Evolutionary conservation across 2,888 invertebrate species (phyloP), one percentile per base, ranked within the genome.

Genomic region (Thecocarcelia acutangulata): DNA sequence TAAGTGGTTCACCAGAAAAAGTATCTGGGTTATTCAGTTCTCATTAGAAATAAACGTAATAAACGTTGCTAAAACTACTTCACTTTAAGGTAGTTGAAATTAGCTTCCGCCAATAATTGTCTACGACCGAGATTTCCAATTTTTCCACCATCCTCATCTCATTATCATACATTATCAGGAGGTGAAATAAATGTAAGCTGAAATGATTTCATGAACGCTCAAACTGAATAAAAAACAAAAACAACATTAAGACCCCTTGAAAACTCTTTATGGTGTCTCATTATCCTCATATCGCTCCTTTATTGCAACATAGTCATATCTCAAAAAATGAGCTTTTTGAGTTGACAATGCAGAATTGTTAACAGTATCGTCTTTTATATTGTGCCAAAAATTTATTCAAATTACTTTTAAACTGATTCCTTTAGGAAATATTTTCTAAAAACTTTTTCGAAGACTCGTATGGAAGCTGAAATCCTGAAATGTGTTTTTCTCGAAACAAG

Each of bases 61-160:
- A 5, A 59, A 9, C 2, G 21, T 42, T 24, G 40, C 59, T 15
- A 59, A 59, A 42, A 24, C 42, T 42, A 40, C 24, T 59, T 42
- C 59, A 59, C 2, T 59, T 59, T 40, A 42, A 9, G 42, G 59
- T 24, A 42, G n/a, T 42, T 59, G 42, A 24, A 21, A 42, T 59
- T 42, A 59, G 59, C 42, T 42, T 56, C 56, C 11, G 42, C 59
- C 11, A 59, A 42, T 44, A 59, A 59, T 42, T 59, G 59, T 9
- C 59, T 24, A 6, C 59, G 42, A 44, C 21, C 21, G 21, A 59
- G 42, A 24, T 44, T 59, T 8, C 59, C 11, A 15, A 59, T 59
- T 9, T 59, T 42, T 2, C 42, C 59, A 9, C n/a, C 9, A 8
- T 59, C 59, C 24, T 59, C 42, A 59, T 44, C 59, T 21, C 59